phyloP scores from a whole-genome alignment of 1,140 invertebrate species.

The Cotesia typhae region DNA sequence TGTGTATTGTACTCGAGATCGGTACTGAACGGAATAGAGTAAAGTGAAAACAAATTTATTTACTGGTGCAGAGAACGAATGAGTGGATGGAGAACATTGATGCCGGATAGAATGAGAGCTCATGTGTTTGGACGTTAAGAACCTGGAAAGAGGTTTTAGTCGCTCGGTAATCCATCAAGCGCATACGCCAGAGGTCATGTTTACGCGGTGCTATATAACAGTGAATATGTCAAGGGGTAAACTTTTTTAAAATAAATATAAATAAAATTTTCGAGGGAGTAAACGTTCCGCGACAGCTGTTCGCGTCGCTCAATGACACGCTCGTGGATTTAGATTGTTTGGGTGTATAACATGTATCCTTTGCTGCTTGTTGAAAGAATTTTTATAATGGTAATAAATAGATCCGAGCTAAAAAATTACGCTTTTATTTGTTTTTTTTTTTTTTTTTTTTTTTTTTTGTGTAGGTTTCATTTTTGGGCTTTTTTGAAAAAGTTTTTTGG shows the following conservation, averaged over 20 bases:
- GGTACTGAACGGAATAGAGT: neutral
- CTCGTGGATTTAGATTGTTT: slow-evolving; percentile 23
- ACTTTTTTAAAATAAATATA: neutral
- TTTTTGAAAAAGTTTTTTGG: too few relatives aligned
- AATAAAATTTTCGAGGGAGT: neutral
- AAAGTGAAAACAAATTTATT: too few relatives aligned
- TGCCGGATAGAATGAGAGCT: too few relatives aligned
- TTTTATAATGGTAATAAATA: too few relatives aligned
- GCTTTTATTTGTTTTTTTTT: too few relatives aligned
- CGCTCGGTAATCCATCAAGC: slow-evolving; percentile 32
- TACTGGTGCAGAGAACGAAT: too few relatives aligned
- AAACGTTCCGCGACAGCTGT: slow-evolving; percentile 38
- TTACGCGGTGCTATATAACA: slow-evolving; percentile 27
- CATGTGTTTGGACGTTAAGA: slow-evolving; percentile 26
- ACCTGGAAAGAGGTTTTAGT: slow-evolving; percentile 16
- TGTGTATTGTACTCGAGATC: neutral
- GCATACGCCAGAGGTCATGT: slow-evolving; percentile 20
- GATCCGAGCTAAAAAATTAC: too few relatives aligned
- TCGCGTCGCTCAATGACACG: slow-evolving; percentile 34
- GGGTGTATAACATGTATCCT: neutral
- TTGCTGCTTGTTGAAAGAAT: neutral
- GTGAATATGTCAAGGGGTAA: slow-evolving; percentile 2
- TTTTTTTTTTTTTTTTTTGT: too few relatives aligned
- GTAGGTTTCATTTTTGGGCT: too few relatives aligned
- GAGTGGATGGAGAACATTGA: neutral